Conservation (phyloP, 2,113 vertebrate genomes). For the Prinia subflava region DNA sequence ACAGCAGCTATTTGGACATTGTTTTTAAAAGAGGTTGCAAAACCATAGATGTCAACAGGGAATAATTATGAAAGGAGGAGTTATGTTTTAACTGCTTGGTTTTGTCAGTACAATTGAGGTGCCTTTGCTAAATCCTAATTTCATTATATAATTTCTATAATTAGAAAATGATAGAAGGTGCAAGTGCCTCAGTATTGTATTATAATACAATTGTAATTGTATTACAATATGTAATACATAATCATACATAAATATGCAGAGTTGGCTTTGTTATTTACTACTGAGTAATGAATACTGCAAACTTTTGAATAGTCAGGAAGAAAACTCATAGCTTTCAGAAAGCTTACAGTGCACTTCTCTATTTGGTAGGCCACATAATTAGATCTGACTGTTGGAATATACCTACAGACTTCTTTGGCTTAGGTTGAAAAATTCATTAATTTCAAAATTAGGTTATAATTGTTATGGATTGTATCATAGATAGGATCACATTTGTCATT, state of each 20-base stretch:
- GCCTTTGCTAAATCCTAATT: not conserved
- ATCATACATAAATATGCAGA: not conserved
- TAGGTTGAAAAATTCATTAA: not conserved
- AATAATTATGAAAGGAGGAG: not conserved
- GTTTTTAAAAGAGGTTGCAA: not conserved
- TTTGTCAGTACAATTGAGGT: not conserved
- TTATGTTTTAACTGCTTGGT: not conserved
- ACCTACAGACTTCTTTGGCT: not conserved
- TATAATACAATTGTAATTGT: not conserved
- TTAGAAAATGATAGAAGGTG: not conserved
- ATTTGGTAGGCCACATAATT: not conserved
- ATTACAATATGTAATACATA: not conserved
- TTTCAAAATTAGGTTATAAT: not conserved
- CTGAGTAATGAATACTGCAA: not conserved
- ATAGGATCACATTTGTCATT: not conserved
- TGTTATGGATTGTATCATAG: not conserved
- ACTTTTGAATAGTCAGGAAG: not conserved
- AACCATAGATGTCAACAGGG: not conserved
- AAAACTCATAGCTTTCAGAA: not conserved
- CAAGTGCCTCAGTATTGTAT: not conserved
- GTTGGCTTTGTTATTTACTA: not conserved
- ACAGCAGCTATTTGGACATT: not conserved
- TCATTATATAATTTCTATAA: not conserved
- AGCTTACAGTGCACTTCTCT: not conserved
- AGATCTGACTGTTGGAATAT: not conserved